Conservation (phyloP, 2,888 invertebrate genomes). For the Chloromyia formosa region DNA sequence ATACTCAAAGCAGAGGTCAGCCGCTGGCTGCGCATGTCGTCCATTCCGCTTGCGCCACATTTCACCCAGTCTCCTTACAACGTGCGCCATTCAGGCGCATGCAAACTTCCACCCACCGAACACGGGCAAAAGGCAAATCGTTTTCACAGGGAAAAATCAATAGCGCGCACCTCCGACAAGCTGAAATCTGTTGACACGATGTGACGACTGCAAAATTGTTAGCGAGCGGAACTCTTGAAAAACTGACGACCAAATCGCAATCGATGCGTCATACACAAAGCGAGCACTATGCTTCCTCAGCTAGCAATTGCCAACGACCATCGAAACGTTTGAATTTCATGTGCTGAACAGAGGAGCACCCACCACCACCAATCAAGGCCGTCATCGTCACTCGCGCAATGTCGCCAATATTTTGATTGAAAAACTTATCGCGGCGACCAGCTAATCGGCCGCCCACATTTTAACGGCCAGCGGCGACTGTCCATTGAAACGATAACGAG, state of each 20-base stretch:
- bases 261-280: conserved; percentile 29
- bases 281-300: conserved; percentile 6
- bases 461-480: too few species aligned
- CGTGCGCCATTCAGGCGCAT: conserved; percentile 11
- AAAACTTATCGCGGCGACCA: not conserved
- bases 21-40: conserved; percentile 22
- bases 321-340: conserved; percentile 14
- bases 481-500: too few species aligned
- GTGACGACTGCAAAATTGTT: not conserved
- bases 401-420: not conserved
- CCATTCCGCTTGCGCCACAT: conserved; percentile 20
- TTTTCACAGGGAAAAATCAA: not conserved
- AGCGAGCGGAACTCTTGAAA: not conserved
- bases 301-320: conserved; percentile 1
- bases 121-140: not conserved
- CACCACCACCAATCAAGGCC: conserved; percentile 21
- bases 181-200: not conserved
- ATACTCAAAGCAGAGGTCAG: conserved; percentile 14
- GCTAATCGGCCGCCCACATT: not conserved
- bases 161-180: not conserved
- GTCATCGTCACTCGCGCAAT: not conserved
- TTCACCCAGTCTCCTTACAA: not conserved
- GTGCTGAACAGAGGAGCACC: not conserved
- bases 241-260: not conserved
- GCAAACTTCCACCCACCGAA: not conserved